Evolutionary conservation across 2,888 invertebrate genomes (phyloP), one percentile per base, ranked within the genome.

Genomic region (Exephanes ischioxanthus): DNA sequence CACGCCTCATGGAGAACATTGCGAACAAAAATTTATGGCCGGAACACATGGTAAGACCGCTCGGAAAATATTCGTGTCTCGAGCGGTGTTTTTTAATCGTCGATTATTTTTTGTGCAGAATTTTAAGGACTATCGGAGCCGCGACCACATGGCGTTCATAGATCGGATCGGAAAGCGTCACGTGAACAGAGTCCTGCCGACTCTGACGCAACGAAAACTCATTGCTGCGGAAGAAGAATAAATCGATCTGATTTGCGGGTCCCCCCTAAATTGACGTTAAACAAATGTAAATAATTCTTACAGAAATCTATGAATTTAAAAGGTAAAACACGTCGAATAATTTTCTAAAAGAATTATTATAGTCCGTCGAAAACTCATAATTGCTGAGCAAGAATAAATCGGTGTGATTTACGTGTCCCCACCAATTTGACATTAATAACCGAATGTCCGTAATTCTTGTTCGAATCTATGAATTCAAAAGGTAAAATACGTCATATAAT

Each of bases 101-200:
- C 37, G 48, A 66, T 68, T 45, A 26, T 75, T 80, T 19, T 83
- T 86, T 79, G 26, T 75, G 58, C 81, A 94, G 94, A 79, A 89
- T 79, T 88, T 94, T 7, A 87, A 91, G 14, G 90, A 92, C 48
- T 94, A 91, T 80, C 90, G 89, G 14, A 92, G 91, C 77, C 92
- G 92, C 79, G 87, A 87, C 85, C 91, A 94, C 70, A 90, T 94
- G 55, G 87, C 86, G 78, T 92, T 92, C 76, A 94, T 94, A 91
- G 93, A 94, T 83, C 91, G 90, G 48, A 89, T 94, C 70, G 91
- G 91, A 58, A 93, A 94, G 83, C 90, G 93, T 72, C 91, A 94
- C 70, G 90, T 92, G 77, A 93, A 93, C 58, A 91, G 91, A 89
- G 88, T 93, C 87, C 89, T 94, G 81, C 91, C 93, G 55, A 87